A percentile compares a stretch with the other conserved stretches of the same genome.
Evolutionary conservation across 2,888 invertebrate species (phyloP).

Genomic region (Rotaria sp.): DNA sequence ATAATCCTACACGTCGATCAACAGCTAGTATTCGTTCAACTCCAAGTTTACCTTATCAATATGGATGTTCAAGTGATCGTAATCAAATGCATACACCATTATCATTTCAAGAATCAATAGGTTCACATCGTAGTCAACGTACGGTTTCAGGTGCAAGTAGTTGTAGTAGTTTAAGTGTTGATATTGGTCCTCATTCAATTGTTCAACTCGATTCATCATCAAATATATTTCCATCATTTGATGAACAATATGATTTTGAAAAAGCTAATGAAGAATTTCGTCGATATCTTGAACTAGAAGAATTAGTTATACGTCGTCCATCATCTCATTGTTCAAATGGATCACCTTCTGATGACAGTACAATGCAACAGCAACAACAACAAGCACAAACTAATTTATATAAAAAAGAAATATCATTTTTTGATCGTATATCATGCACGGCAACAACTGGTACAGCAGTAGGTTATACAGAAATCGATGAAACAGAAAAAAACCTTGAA

Average conservation of each 20-base stretch:
- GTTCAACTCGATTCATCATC: not conserved
- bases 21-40: not conserved
- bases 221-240: not conserved
- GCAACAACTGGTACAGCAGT: constrained; percentile 14
- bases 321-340: not conserved
- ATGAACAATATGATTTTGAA: constrained; percentile 13
- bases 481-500: constrained; percentile 20
- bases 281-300: constrained; percentile 15
- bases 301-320: not conserved
- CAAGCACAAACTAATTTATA: not conserved
- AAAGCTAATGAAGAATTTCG: constrained; percentile 29
- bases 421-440: constrained; percentile 12
- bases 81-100: not conserved
- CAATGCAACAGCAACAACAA: not conserved
- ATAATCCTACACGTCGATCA: not conserved
- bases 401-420: constrained; percentile 14
- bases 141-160: not conserved
- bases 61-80: not conserved
- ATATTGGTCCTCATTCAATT: constrained; percentile 16
- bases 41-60: not conserved
- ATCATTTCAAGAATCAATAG: not conserved
- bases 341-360: not conserved
- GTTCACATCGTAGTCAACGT: not conserved
- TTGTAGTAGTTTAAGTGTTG: not conserved
- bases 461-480: constrained; percentile 6